Percentiles rank a stretch among this genome's conserved stretches.
These are phyloP conservation scores for Epinephelus cyanopodus DNA, from an alignment of 2,113 vertebrate genomes.

Conservation along the genomic window DNA sequence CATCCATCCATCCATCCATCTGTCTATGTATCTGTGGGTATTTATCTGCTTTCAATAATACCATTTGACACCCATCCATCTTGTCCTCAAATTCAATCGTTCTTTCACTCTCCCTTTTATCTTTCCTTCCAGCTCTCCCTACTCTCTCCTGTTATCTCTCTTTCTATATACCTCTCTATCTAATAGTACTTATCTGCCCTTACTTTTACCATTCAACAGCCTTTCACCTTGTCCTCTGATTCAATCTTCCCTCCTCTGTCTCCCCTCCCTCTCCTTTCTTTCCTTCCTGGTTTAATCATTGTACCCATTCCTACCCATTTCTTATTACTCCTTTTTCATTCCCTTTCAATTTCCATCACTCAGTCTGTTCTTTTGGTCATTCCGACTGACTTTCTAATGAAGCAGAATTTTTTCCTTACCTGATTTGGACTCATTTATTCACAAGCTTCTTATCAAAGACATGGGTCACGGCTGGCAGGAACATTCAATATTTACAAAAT, in stretches of 20 bases:
- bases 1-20: conserved; percentile 15
- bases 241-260: conserved; percentile 47
- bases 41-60: conserved; percentile 51
- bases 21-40: conserved; percentile 21
- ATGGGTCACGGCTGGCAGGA: background rate
- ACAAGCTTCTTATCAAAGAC: conserved; percentile 8
- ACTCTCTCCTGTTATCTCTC: conserved; percentile 24
- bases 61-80: conserved; percentile 53
- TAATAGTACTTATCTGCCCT: conserved; percentile 59
- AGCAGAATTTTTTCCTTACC: background rate
- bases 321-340: conserved; percentile 8
- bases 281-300: conserved; percentile 7
- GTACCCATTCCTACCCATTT: conserved; percentile 1
- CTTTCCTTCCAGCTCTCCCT: conserved; percentile 9
- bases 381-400: background rate
- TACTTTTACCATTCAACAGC: conserved; percentile 57
- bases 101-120: conserved; percentile 26
- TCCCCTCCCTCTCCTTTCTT: background rate
- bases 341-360: conserved; percentile 5
- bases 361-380: background rate
- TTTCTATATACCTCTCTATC: conserved; percentile 50
- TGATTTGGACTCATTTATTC: conserved; percentile 24
- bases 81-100: conserved; percentile 56
- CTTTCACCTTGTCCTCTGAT: conserved; percentile 68
- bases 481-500: background rate